Conservation (phyloP, 53 echinoderm and acorn worm genomes). For the Glandiceps talaboti region DNA sequence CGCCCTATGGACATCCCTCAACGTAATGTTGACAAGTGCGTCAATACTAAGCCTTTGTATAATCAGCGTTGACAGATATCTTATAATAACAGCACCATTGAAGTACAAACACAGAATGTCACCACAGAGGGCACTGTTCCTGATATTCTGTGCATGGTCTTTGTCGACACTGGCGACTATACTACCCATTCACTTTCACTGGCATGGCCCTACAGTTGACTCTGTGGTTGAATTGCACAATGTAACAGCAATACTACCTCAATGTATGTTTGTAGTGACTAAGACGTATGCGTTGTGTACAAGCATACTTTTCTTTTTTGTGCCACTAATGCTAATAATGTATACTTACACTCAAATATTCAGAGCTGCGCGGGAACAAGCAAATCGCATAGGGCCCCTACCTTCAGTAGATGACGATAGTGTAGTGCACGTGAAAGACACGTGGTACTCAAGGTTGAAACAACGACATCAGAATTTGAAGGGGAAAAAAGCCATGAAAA, state of each 20-base stretch:
- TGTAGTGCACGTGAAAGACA: too few species aligned
- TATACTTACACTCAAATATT: neutral
- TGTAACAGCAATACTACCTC: neutral
- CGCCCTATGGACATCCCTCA: slow-evolving; percentile 29
- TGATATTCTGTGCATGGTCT: slow-evolving; percentile 23
- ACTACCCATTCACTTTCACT: neutral
- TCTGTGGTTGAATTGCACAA: neutral
- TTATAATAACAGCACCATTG: slow-evolving; percentile 26
- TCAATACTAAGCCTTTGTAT: slow-evolving; percentile 32
- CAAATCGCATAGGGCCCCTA: neutral
- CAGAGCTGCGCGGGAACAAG: neutral
- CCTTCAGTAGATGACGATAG: neutral
- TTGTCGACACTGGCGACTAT: slow-evolving; percentile 8
- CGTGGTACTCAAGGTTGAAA: neutral
- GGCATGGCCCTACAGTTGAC: neutral
- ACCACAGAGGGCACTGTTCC: neutral
- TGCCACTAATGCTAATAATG: neutral
- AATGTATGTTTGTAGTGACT: neutral
- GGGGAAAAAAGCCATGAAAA: neutral
- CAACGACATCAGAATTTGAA: neutral
- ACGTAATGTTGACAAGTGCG: slow-evolving; percentile 33
- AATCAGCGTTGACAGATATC: slow-evolving; percentile 29
- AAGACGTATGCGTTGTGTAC: neutral
- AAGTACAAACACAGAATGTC: slow-evolving; percentile 24
- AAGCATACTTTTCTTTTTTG: neutral